Base-by-base conservation (phyloP, 2,113 vertebrate species). In the Athene noctua region DNA sequence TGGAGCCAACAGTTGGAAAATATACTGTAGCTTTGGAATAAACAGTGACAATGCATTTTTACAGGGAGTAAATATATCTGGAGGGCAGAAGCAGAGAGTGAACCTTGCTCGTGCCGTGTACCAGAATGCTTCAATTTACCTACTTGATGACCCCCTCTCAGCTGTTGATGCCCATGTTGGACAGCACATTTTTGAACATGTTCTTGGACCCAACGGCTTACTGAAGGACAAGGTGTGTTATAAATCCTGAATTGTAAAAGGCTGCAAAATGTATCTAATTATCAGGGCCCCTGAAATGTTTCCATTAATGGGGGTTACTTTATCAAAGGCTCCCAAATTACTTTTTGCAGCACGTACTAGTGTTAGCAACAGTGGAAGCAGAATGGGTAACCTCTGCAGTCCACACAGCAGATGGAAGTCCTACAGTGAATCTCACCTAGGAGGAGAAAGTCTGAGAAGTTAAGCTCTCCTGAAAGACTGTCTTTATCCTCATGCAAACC, bases 31-130 rank as follows among this genome's bases (percentile, higher is more conserved):
- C 65, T 78, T 68, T 74, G 47, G 26, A 71, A 61, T 72, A 67
- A 90, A 57, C 20, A 55, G 18, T 21, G 25, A 46, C 23, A 44
- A 23, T 90, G 1, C 57, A 36, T 42, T 88, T 95, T 51, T 68
- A 59, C 95, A 99, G 99, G 99, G 99, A 49, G 97, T 99, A 92
- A 99, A 98, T 80, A 97, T 99, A 6, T 99, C 99, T 0, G 99
- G 99, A 51, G 99, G 99, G 54, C 99, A 99, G 98, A 99, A 99
- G 95, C 99, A 99, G 97, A 98, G 99, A 57, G 98, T 99, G 90
- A 99, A 96, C 90, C 97, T 99, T 67, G 99, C 99, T 74, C 98
- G 99, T 75, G 99, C 99, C 0, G 98, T 99, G 74, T 99, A 99
- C 96, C 98, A 98, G 95, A 98, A 98, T 77, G 99, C 99, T 36